A percentile compares a stretch with the other conserved stretches of the same genome.
These are phyloP conservation scores for Bryconaethiops microstoma DNA, from an alignment of 2,797 vertebrate genomes.

Conservation along the genomic window DNA sequence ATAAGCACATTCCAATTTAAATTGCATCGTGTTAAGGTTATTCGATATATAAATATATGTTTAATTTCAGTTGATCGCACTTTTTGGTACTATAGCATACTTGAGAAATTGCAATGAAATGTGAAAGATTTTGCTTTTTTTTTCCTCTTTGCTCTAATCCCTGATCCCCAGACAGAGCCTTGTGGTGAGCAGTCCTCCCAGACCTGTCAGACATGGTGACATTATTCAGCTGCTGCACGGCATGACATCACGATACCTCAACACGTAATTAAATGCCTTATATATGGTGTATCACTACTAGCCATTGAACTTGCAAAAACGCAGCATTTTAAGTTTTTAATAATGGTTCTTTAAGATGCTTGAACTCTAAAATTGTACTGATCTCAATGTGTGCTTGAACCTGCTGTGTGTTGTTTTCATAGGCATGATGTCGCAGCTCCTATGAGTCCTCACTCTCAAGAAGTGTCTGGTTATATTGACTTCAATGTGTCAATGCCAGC, in stretches of 20 bases:
- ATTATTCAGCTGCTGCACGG: constrained; percentile 92
- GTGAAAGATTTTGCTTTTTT: constrained; percentile 73
- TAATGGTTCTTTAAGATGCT: neutral
- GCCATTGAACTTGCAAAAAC: neutral
- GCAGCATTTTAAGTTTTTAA: neutral
- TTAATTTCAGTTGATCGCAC: too few relatives aligned
- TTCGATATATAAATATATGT: too few relatives aligned
- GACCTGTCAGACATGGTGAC: constrained; percentile 86
- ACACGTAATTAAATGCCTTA: constrained; percentile 81
- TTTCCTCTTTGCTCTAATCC: neutral
- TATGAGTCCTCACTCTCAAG: constrained; percentile 90
- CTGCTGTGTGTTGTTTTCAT: neutral
- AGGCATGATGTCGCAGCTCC: constrained; percentile 97
- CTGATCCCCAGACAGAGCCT: constrained; percentile 83
- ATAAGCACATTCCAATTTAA: too few relatives aligned
- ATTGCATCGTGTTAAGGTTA: neutral
- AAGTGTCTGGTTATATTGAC: constrained; percentile 95
- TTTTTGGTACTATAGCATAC: too few relatives aligned
- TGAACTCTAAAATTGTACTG: neutral
- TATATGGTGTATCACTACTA: neutral
- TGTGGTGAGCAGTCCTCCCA: constrained; percentile 86
- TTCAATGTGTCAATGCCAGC: constrained; percentile 94
- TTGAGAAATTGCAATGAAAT: constrained; percentile 68
- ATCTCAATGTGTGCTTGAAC: neutral
- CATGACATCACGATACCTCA: constrained; percentile 92